Evolutionary conservation across 2,888 invertebrate species (phyloP).

Genomic region (Acleris sparsana): DNA sequence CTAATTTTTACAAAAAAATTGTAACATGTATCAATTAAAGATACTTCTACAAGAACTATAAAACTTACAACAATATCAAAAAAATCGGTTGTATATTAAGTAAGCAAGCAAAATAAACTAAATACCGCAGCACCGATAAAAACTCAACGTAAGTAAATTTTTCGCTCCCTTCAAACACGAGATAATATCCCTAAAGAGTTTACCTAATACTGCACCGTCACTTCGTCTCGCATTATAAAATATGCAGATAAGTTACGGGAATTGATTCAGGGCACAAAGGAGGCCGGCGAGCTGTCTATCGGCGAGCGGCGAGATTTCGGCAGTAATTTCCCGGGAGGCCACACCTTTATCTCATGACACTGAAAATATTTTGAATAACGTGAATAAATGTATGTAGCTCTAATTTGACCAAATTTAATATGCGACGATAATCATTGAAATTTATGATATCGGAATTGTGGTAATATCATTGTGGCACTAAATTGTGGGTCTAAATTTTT

Average conservation of each 20-base stretch:
- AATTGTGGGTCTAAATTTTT: no score
- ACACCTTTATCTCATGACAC: conserved; percentile 74
- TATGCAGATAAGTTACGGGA: conserved; percentile 82
- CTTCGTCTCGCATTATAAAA: conserved; percentile 78
- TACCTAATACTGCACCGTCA: conserved; percentile 64
- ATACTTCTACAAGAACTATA: no score
- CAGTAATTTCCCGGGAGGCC: conserved; percentile 78
- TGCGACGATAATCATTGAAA: not conserved
- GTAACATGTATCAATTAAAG: no score
- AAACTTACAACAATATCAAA: no score
- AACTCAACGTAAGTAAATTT: conserved; percentile 23
- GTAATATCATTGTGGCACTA: no score
- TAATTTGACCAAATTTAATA: conserved; percentile 12
- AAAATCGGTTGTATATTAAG: no score
- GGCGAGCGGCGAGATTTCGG: conserved; percentile 75
- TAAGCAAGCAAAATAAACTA: no score
- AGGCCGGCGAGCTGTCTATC: conserved; percentile 70
- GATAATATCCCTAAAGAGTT: conserved; percentile 59
- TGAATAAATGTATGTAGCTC: conserved; percentile 18
- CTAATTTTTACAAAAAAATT: no score
- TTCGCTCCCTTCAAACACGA: conserved; percentile 44
- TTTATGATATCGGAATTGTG: no score
- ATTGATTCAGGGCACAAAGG: conserved; percentile 82
- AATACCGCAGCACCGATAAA: not conserved
- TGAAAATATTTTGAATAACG: conserved; percentile 69